Evolutionary conservation across 2,113 vertebrate genomes (phyloP).

Genomic region (Tinamus guttatus): DNA sequence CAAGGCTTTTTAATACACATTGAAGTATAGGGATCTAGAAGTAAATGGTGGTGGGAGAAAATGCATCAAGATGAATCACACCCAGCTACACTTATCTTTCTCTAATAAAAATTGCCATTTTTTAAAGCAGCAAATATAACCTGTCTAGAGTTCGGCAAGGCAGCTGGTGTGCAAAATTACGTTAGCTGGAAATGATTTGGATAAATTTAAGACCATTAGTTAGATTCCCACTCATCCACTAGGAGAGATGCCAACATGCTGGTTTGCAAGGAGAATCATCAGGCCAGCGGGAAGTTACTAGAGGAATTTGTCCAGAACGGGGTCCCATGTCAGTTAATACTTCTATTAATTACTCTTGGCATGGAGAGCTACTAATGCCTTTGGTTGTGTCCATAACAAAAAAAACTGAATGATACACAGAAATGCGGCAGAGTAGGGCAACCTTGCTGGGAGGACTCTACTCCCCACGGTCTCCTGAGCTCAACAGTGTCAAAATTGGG

Average conservation of each 20-base stretch:
- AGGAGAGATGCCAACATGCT: neutral
- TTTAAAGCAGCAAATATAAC: neutral
- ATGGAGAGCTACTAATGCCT: neutral
- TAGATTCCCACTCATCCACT: neutral
- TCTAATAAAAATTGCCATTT: constrained; percentile 33
- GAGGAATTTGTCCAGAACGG: neutral
- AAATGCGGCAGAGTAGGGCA: neutral
- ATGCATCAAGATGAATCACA: constrained; percentile 19
- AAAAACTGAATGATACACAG: neutral
- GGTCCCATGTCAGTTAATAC: neutral
- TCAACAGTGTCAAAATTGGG: neutral
- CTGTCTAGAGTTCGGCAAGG: neutral
- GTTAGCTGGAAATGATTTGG: neutral
- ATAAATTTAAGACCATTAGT: neutral
- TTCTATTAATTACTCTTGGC: neutral
- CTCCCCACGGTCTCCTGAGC: rapidly evolving
- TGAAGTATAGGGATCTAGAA: constrained; percentile 16
- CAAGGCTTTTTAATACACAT: rapidly evolving
- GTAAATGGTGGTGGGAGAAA: neutral
- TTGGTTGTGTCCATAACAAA: neutral
- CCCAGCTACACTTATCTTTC: neutral
- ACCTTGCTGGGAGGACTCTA: neutral
- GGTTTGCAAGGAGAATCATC: neutral
- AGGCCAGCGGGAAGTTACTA: neutral
- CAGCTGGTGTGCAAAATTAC: neutral